Percentiles rank a stretch among this genome's conserved stretches.
These are phyloP conservation scores for Cheumatopsyche charites DNA, from an alignment of 1,140 invertebrate genomes.

Conservation along the genomic window DNA sequence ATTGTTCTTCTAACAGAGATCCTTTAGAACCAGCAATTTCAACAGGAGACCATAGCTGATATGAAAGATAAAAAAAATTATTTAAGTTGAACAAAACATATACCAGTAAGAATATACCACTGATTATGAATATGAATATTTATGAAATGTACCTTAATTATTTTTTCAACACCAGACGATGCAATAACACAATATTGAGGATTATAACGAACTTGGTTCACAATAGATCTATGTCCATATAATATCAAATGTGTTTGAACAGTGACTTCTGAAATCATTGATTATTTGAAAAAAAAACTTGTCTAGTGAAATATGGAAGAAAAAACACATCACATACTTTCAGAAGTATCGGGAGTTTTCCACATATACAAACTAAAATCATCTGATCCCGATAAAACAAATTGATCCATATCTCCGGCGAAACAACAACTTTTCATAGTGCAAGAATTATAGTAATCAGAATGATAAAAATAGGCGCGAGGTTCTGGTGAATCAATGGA, in stretches of 20 bases:
- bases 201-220: constrained; percentile 95
- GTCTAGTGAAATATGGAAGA: too few species aligned
- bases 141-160: constrained; percentile 76
- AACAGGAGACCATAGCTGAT: constrained; percentile 80
- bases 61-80: neutral
- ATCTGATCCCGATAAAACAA: constrained; percentile 89
- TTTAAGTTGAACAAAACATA: neutral
- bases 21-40: constrained; percentile 67
- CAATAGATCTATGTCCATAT: constrained; percentile 90
- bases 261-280: constrained; percentile 39
- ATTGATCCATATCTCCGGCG: constrained; percentile 88
- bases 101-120: too few species aligned
- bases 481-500: constrained; percentile 69
- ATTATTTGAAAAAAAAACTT: too few species aligned
- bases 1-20: constrained; percentile 60
- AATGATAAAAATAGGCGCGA: constrained; percentile 86
- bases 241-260: constrained; percentile 78
- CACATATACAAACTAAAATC: constrained; percentile 96
- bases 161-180: constrained; percentile 94
- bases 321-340: constrained; percentile 20
- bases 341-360: constrained; percentile 67
- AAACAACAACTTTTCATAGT: constrained; percentile 97
- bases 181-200: constrained; percentile 82
- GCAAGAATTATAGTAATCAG: constrained; percentile 93
- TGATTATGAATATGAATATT: too few species aligned